Base-by-base conservation (phyloP, 2,797 vertebrate genomes). In the Botia almorhae region DNA sequence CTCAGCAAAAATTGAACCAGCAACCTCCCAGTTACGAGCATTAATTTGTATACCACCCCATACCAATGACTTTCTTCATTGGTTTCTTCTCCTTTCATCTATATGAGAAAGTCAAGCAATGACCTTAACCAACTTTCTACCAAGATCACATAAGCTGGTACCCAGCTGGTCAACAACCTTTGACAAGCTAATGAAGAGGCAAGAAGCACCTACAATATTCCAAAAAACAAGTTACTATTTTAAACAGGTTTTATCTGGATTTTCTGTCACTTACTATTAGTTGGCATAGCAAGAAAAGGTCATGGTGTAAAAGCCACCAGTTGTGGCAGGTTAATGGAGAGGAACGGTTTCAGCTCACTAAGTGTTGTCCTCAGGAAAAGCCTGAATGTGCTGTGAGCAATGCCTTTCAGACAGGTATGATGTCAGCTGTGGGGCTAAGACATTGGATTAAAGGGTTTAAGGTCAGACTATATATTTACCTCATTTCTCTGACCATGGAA, bases 291-390 rank as follows among this genome's bases (percentile, higher is more conserved):
- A 0, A 21, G 23, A 60, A 77, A 78, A 78, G 73, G 82, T 60
- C 33, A 67, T 3, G 39, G 17, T 78, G 46, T 51, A 50, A 33
- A 33, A 17, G 63, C 53, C 53, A 80, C 78, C 78, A 81, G 71
- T 71, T 78, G 55, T 67, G 75, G 69, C 65, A 81, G 70, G 72
- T 81, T 84, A 88, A 86, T 86, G 82, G 84, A 87, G 68, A 76
- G 75, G 83, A 89, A 87, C 84, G 68, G 81, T 81, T 85, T 81
- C 71, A 81, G 82, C 70, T 83, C 39, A 16, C 72, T 74, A 72
- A 70, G 36, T 65, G 77, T 50, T 79, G 78, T 78, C 63, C 71
- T 73, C 36, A 58, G 65, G 65, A 80, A 46, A 58, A 76, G 36
- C n/a, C 56, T 36, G 48, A 36, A 48, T 67, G 72, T 6, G 17